A percentile compares a stretch with the other conserved stretches of the same genome.
These are phyloP conservation scores for Aselliscus stoliczkanus DNA, from an alignment of 2,797 vertebrate genomes.

Conservation along the genomic window DNA sequence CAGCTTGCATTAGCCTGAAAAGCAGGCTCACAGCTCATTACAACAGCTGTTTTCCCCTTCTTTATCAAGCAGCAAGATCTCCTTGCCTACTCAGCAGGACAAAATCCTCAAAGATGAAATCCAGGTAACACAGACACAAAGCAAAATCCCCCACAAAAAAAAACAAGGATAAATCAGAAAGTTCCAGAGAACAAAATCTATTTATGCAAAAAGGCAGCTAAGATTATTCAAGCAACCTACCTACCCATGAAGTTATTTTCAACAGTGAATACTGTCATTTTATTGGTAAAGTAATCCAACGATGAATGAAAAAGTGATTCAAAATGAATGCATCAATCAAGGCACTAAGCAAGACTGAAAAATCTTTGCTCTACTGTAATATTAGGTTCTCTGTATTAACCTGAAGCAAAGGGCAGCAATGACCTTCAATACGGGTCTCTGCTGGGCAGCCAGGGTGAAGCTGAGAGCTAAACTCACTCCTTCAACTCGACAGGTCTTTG, in stretches of 20 bases:
- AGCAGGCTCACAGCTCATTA: neutral
- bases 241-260: neutral
- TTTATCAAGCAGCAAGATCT: neutral
- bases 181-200: neutral
- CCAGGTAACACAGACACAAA: neutral
- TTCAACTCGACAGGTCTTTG: neutral
- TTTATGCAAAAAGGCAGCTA: neutral
- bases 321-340: neutral
- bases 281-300: neutral
- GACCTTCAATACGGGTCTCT: neutral
- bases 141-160: neutral
- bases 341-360: neutral
- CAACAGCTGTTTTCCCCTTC: neutral
- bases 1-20: neutral
- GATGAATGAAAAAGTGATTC: neutral
- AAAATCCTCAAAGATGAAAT: slow-evolving; percentile 24
- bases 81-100: neutral
- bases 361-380: neutral
- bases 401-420: neutral
- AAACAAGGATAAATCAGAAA: neutral
- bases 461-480: neutral
- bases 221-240: neutral
- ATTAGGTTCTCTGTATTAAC: neutral
- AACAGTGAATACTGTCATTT: neutral
- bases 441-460: no score